Evolutionary conservation across 2,888 invertebrate genomes (phyloP), one percentile per base, ranked within the genome.

Genomic region (Catocala sponsa): DNA sequence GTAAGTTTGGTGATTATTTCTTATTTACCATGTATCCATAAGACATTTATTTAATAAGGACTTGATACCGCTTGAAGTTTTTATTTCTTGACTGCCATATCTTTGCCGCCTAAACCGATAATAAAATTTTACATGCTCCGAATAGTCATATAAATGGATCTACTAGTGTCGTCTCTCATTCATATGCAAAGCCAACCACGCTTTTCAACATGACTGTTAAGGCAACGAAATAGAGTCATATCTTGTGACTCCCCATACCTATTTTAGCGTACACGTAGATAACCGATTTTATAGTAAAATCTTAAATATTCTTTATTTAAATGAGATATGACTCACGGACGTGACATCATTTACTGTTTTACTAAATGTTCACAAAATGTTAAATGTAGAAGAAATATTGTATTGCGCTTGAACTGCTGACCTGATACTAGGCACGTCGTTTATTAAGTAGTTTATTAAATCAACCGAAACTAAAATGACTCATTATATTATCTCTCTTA

Each of bases 341-440:
- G 83, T 93, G 94, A 94, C 91, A 94, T 93, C 93, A 94, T 94
- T 88, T 83, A 88, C 85, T 87, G 87, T 90, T 91, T 91, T 87
- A 90, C 81, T 85, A 81, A 86, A 88, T 85, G 80, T 84, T 84
- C 86, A 85, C 83, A 85, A 87, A 89, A 88, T 89, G 82, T 88
- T 86, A 91, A 89, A 89, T 85, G 83, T 87, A 74, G 81, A 90
- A 89, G 89, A 92, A 88, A 87, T 92, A 92, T 91, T 87, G 85
- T 83, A 90, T 85, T 89, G 87, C 82, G 86, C 85, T 87, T 92
- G 94, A 94, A 92, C 94, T 88, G 65, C 81, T 93, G 93, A 93
- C 94, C 94, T 84, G 82, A 80, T 80, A 84, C 82, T 85, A 88
- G 84, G 83, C 85, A 86, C 71, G 85, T 78, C 88, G 76, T 81